A percentile compares a stretch with the other conserved stretches of the same genome.
Conservation (phyloP, 1,140 invertebrate species). For the Penaeus indicus region DNA sequence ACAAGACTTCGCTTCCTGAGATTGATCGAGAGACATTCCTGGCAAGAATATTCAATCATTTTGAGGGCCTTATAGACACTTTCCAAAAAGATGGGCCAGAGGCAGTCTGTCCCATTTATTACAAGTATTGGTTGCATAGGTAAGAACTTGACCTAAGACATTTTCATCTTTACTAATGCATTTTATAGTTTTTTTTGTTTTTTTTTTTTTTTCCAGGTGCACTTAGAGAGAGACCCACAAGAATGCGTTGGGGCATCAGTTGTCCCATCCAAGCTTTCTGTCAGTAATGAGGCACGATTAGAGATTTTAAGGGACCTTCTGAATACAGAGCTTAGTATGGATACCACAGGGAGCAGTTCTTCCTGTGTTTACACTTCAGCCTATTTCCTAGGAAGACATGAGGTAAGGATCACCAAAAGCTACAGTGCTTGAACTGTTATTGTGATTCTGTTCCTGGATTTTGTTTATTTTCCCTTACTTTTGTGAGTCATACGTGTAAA, state of each 20-base stretch:
- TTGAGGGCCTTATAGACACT: conserved; percentile 81
- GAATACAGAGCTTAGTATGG: conserved; percentile 78
- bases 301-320: conserved; percentile 85
- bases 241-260: conserved; percentile 70
- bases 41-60: conserved; percentile 80
- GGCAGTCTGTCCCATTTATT: conserved; percentile 83
- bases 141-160: conserved; percentile 12
- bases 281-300: conserved; percentile 78
- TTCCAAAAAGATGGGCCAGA: conserved; percentile 79
- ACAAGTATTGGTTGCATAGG: conserved; percentile 90
- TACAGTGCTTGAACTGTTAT: not conserved
- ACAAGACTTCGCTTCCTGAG: conserved; percentile 58
- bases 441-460: no score
- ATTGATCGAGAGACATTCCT: conserved; percentile 75
- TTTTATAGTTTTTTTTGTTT: no score
- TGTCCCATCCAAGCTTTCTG: conserved; percentile 75
- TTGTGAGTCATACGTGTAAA: no score
- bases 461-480: no score
- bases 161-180: no score
- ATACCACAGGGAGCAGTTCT: conserved; percentile 72
- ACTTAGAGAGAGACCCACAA: conserved; percentile 75
- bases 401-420: not conserved
- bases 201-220: conserved; percentile 71
- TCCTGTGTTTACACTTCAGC: conserved; percentile 9
- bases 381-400: conserved; percentile 33